A percentile compares a stretch with the other conserved stretches of the same genome.
phyloP scores from a whole-genome alignment of 2,888 invertebrate species.

The Melanargia galathea region DNA sequence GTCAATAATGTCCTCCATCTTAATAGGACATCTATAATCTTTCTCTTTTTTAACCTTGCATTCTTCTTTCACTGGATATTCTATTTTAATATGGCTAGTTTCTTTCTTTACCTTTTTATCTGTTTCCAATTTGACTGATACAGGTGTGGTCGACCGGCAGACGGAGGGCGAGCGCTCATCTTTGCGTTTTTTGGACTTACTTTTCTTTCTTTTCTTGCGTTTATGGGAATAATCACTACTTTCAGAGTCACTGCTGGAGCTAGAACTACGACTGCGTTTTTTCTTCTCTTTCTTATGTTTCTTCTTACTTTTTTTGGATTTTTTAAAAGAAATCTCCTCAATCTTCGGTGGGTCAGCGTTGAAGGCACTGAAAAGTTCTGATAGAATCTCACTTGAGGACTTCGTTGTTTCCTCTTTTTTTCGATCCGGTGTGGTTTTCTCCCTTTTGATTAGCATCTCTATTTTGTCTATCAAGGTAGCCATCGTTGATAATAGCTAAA shows the following conservation, averaged over 20 bases:
- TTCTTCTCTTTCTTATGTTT: constrained; percentile 85
- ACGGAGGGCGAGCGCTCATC: constrained; percentile 55
- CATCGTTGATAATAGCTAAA: constrained; percentile 46
- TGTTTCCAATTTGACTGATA: constrained; percentile 40
- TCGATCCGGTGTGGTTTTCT: constrained; percentile 72
- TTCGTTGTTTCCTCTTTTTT: constrained; percentile 78
- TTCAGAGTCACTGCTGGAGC: constrained; percentile 63
- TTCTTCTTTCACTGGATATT: constrained; percentile 51
- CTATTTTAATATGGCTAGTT: constrained; percentile 34
- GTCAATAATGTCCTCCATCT: constrained; percentile 49
- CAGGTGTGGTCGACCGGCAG: constrained; percentile 56
- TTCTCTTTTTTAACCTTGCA: constrained; percentile 48
- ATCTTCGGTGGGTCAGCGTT: constrained; percentile 87
- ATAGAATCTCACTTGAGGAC: constrained; percentile 90
- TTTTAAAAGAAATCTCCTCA: constrained; percentile 64
- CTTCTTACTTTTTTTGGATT: constrained; percentile 81
- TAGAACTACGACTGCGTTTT: constrained; percentile 72
- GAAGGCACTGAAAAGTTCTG: constrained; percentile 90
- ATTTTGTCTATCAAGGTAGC: constrained; percentile 73
- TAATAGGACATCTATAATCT: constrained; percentile 48
- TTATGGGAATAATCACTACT: constrained; percentile 78
- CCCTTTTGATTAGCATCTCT: constrained; percentile 71
- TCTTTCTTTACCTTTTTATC: constrained; percentile 27
- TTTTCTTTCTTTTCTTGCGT: constrained; percentile 83
- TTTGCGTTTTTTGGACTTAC: constrained; percentile 63